Percentiles rank a stretch among this genome's conserved stretches.
phyloP scores from a whole-genome alignment of 2,113 vertebrate species.

The Sinosuthora webbiana region DNA sequence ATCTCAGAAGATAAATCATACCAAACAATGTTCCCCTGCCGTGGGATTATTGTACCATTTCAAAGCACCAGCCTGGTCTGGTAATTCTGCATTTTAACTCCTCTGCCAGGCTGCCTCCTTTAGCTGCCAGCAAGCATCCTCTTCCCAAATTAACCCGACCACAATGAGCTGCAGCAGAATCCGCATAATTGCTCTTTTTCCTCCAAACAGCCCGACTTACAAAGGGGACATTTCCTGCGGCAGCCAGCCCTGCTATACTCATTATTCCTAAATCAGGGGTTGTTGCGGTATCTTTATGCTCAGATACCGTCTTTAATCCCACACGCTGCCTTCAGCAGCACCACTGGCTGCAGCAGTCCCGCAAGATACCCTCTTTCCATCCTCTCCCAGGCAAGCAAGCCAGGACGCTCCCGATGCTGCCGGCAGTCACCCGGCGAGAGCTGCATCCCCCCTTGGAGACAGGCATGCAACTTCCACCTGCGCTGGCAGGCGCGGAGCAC shows the following conservation, averaged over 20 bases:
- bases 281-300: background rate
- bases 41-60: background rate
- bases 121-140: background rate
- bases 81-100: background rate
- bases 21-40: background rate
- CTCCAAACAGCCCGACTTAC: background rate
- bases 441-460: constrained; percentile 11
- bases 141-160: background rate
- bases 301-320: background rate
- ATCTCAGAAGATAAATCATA: background rate
- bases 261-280: background rate
- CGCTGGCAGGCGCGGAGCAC: background rate
- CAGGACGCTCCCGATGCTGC: background rate
- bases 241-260: background rate
- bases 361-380: background rate
- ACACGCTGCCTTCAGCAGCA: background rate
- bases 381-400: background rate
- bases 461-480: constrained; percentile 20
- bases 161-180: background rate
- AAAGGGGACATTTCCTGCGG: background rate
- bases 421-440: background rate
- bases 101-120: background rate
- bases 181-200: background rate
- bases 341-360: background rate
- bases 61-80: background rate